Conservation (phyloP, 2,888 invertebrate species). For the Fragum whitleyi region DNA sequence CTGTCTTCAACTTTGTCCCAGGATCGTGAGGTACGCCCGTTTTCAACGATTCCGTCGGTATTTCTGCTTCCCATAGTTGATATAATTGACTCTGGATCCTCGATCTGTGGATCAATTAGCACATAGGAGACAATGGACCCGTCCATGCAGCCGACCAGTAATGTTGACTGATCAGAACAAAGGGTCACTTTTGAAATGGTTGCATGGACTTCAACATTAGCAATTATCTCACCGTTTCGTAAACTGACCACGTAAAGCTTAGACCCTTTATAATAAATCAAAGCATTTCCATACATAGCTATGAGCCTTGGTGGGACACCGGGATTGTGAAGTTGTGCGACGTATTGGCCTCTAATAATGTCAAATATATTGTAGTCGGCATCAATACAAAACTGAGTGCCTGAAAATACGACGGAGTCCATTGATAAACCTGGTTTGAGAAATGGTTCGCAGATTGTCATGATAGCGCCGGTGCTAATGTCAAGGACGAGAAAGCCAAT, state of each 20-base stretch:
- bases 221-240: constrained; percentile 74
- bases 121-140: constrained; percentile 82
- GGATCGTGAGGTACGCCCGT: constrained; percentile 62
- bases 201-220: constrained; percentile 79
- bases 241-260: constrained; percentile 73
- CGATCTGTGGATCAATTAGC: constrained; percentile 75
- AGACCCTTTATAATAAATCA: constrained; percentile 73
- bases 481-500: constrained; percentile 79
- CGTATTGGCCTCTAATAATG: constrained; percentile 70
- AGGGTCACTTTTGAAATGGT: constrained; percentile 74
- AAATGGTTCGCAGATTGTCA: constrained; percentile 79
- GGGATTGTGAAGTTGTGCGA: constrained; percentile 66
- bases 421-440: constrained; percentile 70
- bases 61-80: constrained; percentile 62
- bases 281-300: constrained; percentile 76
- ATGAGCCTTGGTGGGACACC: constrained; percentile 70
- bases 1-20: constrained; percentile 80
- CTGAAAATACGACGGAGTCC: constrained; percentile 75
- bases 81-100: constrained; percentile 61
- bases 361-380: constrained; percentile 78
- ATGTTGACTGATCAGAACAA: constrained; percentile 80
- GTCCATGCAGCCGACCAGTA: constrained; percentile 82
- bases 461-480: constrained; percentile 77
- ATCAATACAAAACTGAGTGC: constrained; percentile 81
- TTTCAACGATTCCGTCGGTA: constrained; percentile 33